Base-by-base conservation (phyloP, 2,797 vertebrate species). In the Sciaenops ocellatus region DNA sequence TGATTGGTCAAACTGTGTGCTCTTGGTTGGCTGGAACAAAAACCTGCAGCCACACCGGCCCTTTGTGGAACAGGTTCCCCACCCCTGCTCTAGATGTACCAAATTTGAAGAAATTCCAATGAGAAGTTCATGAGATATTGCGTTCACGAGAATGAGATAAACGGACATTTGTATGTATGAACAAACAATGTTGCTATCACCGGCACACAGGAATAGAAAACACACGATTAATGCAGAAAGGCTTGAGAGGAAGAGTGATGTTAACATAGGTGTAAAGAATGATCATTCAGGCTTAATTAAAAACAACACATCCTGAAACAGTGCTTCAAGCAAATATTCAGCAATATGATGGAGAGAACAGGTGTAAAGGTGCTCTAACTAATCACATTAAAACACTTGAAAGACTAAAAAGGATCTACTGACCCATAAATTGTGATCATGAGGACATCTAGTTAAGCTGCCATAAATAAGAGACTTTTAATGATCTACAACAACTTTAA, bases 401-500 rank as follows among this genome's bases (percentile, higher is more conserved):
- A 9, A 63, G 5, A 59, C 59, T 65, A 41, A 57, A 74, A 63
- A 52, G 46, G 8, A 70, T 50, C 17, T 10, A 55, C 30, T 50
- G 26, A 60, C 6, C 1, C 24, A 28, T 38, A 54, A 26, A 60
- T 12, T 51, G 26, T 41, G 22, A 64, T 54, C 13, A 51, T 11
- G 16, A 26, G 4, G 16, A 67, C 13, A 62, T 68, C 17, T n/a
- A 4, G 22, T 4, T 67, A 7, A 64, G 13, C 18, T 71, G 6
- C 24, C 54, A 66, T 24, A 44, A 13, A 73, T 17, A 44, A 6
- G 9, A 64, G 11, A 28, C 18, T 52, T 47, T 41, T n/a, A 66
- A 10, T n/a, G 15, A 69, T 65, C 73, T 9, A 76, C 13, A 73
- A 78, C 66, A 72, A 73, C 8, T 67, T 30, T 30, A 30, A 79